Base-by-base conservation (phyloP, 1,140 invertebrate species). In the Panagrolaimus sp. region DNA sequence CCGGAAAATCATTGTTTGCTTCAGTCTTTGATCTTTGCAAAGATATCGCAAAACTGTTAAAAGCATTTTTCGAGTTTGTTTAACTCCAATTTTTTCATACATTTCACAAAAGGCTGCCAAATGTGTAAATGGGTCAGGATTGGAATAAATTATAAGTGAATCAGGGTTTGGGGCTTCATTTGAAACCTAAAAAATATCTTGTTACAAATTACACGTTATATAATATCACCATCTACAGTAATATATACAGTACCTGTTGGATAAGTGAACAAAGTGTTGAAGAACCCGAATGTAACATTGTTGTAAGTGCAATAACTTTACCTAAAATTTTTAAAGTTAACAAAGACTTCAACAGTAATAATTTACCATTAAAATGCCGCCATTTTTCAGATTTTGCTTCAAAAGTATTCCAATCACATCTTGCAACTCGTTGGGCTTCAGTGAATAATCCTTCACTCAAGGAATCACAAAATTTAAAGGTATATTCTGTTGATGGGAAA, bases 281-380 rank as follows among this genome's bases (percentile, higher is more conserved):
- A 12, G 52, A 58, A 26, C 52, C 52, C 21, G 52, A 21, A 21
- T 58, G 52, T 21, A 28, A 28, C 52, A 58, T 58, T 58, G 52
- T 58, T n/a, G 52, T 58, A 1, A 58, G 17, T 21, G 52, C 52
- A 7, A 58, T 58, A 8, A 58, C 52, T 17, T 58, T 58, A 8
- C 52, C 52, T 58, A 21, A 58, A 58, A 58, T 14, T 0, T 4
- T 12, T 52, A n/a, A n/a, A n/a, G n/a, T n/a, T n/a, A n/a, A n/a
- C n/a, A n/a, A n/a, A n/a, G n/a, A n/a, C n/a, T n/a, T n/a, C n/a
- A n/a, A n/a, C n/a, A n/a, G n/a, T n/a, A 4, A 24, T 58, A 14
- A 58, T 9, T 48, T 58, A 58, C 52, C 52, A 26, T 58, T 58
- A 58, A 58, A 58, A 28, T 58, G 52, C 21, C 52, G 15, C 52